A percentile compares a stretch with the other conserved stretches of the same genome.
phyloP scores from a whole-genome alignment of 2,888 invertebrate genomes.

The Leucania comma region DNA sequence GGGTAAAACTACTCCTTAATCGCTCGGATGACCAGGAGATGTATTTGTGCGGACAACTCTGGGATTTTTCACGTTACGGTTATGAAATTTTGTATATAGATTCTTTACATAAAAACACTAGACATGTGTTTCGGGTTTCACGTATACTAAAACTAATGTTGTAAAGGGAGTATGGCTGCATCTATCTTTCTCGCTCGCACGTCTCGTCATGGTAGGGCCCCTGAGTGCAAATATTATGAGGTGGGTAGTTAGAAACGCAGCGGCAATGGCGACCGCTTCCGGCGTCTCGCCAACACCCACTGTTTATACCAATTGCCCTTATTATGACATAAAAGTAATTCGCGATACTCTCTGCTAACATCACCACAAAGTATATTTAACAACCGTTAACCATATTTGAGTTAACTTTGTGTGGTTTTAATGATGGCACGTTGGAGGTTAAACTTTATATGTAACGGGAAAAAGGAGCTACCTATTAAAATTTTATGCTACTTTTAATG shows the following conservation, averaged over 20 bases:
- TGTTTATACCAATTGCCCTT: constrained; percentile 75
- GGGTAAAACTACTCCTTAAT: no score
- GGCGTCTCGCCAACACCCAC: constrained; percentile 67
- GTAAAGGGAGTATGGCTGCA: no score
- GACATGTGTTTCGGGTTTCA: no score
- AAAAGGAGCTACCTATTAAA: background rate
- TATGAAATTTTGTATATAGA: no score
- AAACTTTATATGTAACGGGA: constrained; percentile 16
- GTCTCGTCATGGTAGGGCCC: no score
- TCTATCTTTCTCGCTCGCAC: no score
- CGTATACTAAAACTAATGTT: no score
- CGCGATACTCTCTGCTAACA: constrained; percentile 73
- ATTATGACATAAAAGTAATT: constrained; percentile 84
- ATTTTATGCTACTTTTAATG: constrained; percentile 5
- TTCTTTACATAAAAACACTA: no score
- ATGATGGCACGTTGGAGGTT: constrained; percentile 10
- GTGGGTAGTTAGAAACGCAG: constrained; percentile 61
- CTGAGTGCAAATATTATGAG: constrained; percentile 55
- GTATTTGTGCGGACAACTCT: no score
- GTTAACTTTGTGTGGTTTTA: constrained; percentile 60
- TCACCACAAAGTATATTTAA: constrained; percentile 74
- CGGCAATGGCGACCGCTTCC: constrained; percentile 65
- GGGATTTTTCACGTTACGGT: no score
- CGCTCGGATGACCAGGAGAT: no score
- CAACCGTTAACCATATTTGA: constrained; percentile 73